phyloP scores from a whole-genome alignment of 2,113 vertebrate species.

The Pelvicachromis taeniatus region DNA sequence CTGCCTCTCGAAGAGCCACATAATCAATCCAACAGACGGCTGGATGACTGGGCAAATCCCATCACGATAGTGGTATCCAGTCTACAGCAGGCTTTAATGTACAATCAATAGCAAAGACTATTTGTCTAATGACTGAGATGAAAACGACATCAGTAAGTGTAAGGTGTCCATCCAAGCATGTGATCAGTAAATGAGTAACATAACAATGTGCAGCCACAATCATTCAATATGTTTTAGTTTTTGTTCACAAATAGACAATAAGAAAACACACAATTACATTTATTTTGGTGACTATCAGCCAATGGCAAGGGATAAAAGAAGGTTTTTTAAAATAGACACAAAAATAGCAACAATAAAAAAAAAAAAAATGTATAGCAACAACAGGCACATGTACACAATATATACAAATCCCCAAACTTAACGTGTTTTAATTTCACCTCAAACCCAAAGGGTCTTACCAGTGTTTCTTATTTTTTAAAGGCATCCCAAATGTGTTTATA shows the following conservation, averaged over 20 bases:
- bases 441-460: background rate
- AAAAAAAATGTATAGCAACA: background rate
- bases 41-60: background rate
- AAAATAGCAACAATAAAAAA: background rate
- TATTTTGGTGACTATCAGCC: no score
- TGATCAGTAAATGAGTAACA: background rate
- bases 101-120: background rate
- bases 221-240: background rate
- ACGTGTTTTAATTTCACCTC: background rate
- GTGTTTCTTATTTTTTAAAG: background rate
- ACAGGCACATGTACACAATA: background rate
- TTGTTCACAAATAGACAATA: background rate
- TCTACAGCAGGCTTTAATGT: background rate
- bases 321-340: background rate
- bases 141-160: background rate
- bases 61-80: background rate
- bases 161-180: background rate
- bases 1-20: background rate
- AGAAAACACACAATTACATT: background rate
- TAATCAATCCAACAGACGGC: slow-evolving; percentile 23
- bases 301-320: background rate
- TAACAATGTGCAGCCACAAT: background rate
- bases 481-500: background rate
- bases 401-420: background rate
- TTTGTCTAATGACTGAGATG: background rate